Percentiles rank a stretch among this genome's conserved stretches.
Conservation (phyloP, 1,140 invertebrate genomes). For the Solenopsis invicta region DNA sequence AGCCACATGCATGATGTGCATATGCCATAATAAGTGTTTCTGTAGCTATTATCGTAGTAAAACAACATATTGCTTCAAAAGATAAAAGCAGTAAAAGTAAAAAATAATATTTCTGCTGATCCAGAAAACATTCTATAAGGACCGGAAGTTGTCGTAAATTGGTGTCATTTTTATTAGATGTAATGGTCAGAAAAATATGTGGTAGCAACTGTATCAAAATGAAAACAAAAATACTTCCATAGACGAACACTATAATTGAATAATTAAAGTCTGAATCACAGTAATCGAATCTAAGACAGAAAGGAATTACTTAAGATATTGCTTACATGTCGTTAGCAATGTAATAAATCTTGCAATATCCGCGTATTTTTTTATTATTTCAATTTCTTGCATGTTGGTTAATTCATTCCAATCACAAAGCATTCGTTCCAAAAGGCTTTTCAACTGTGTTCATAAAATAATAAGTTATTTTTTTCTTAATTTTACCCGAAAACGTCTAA, state of each 20-base stretch:
- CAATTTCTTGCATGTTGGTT: constrained; percentile 13
- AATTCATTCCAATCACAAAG: constrained; percentile 12
- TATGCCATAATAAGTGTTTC: constrained; percentile 65
- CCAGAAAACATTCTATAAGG: constrained; percentile 9
- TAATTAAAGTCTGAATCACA: neutral
- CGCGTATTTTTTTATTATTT: constrained; percentile 45
- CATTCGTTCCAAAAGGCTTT: neutral
- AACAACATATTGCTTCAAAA: fast-evolving
- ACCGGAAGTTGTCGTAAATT: neutral
- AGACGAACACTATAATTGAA: constrained; percentile 19
- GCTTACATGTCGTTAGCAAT: constrained; percentile 7
- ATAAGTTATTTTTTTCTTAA: neutral
- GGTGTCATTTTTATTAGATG: neutral
- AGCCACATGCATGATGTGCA: constrained; percentile 63
- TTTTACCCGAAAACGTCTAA: neutral
- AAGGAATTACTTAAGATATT: neutral
- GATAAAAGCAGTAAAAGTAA: neutral
- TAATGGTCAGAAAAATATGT: neutral
- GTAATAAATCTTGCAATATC: constrained; percentile 10
- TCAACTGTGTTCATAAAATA: constrained; percentile 2
- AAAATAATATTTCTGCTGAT: constrained; percentile 63
- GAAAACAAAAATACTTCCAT: neutral
- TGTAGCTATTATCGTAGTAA: constrained; percentile 56
- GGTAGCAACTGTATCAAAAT: neutral
- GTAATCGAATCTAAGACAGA: neutral